Evolutionary conservation across 2,888 invertebrate species (phyloP), one percentile per base, ranked within the genome.

Genomic region (Mythimna albipuncta): DNA sequence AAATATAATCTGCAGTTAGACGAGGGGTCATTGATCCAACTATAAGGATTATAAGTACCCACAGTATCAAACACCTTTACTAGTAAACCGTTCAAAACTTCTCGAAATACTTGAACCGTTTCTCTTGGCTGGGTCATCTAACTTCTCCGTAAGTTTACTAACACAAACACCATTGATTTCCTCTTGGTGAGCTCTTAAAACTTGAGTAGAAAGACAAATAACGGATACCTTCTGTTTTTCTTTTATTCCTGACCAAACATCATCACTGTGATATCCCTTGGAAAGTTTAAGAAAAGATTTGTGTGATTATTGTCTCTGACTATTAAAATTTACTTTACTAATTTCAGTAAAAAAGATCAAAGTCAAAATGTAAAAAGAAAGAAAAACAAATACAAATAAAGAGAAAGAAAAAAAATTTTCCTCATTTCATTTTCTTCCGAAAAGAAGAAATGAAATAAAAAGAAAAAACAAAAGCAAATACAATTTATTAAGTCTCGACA

Each of bases 131-230:
- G 65, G 70, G 66, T 73, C 83, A 79, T 69, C 58, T 69, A 80
- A 83, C 71, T 83, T 80, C 47, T 47, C 61, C 16, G 57, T 69
- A 80, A 81, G 69, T 81, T 83, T 11, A 62, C 50, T 26, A 80
- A 81, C 47, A 73, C 67, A 82, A 82, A 82, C 76, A 80, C 64
- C 75, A 75, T 83, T 83, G 81, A 80, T 83, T 81, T 79, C 64
- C 69, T 62, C 61, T 50, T 38, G 26, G 58, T 71, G 55, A 63
- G 54, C 65, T 80, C 70, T 80, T 76, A 59, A 75, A 81, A 79
- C 74, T 84, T 84, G 61, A 70, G 6, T n/a, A 0, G 21, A 10
- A 76, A 85, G 69, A 77, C 66, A 84, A 85, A 85, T 72, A 81
- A 47, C 81, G 75, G 62, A 79, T 68, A 59, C 26, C 52, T 10